A percentile compares a stretch with the other conserved stretches of the same genome.
Conservation (phyloP, 1,140 invertebrate species). For the Drosophila ercepeae region DNA sequence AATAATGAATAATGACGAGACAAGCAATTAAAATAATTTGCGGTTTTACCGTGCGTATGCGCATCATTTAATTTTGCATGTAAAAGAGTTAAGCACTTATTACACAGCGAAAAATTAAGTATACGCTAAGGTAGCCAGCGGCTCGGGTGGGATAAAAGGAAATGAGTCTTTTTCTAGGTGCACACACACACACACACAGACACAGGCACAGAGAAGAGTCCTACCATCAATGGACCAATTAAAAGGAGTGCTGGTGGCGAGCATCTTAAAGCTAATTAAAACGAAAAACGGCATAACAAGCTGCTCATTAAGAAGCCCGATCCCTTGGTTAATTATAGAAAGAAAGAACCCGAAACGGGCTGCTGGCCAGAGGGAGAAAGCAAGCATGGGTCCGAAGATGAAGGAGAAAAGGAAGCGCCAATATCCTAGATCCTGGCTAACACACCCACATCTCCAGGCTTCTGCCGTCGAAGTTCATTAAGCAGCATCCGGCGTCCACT, state of each 20-base stretch:
- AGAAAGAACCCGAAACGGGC: conserved; percentile 56
- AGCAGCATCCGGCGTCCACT: conserved; percentile 73
- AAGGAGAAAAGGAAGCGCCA: conserved; percentile 55
- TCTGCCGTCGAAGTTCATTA: conserved; percentile 74
- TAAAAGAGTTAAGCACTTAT: conserved; percentile 81
- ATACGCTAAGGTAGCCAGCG: not conserved
- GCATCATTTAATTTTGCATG: conserved; percentile 83
- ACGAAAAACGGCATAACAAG: conserved; percentile 81
- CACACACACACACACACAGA: too few relatives aligned
- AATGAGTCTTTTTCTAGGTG: not conserved
- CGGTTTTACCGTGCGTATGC: conserved; percentile 83
- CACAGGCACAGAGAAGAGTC: not conserved
- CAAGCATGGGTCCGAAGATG: conserved; percentile 21
- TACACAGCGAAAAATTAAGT: conserved; percentile 62
- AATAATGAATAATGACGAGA: conserved; percentile 84
- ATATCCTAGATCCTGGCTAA: conserved; percentile 2
- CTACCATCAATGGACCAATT: conserved; percentile 80
- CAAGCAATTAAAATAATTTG: conserved; percentile 84
- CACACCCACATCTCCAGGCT: conserved; percentile 11
- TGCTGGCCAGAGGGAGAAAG: conserved; percentile 49
- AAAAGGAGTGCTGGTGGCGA: conserved; percentile 71
- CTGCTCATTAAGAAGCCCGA: conserved; percentile 76
- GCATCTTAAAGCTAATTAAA: conserved; percentile 83
- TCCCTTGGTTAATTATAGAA: conserved; percentile 79
- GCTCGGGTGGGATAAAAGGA: not conserved